phyloP scores from a whole-genome alignment of 2,113 vertebrate species.

The Dipodomys ordii region DNA sequence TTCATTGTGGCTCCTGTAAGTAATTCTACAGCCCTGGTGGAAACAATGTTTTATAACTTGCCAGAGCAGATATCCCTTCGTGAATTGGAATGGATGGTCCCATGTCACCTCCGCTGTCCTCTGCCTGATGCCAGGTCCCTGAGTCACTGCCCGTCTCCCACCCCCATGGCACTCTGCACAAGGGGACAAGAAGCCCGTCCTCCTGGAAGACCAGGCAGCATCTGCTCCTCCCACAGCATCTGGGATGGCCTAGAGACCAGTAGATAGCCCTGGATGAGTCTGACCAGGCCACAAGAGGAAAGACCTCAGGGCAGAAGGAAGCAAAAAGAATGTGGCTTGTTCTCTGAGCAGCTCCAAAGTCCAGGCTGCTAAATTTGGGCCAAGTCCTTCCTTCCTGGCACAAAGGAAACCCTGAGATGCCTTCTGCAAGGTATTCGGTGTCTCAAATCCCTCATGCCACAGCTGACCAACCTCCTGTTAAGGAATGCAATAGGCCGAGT shows the following conservation, averaged over 20 bases:
- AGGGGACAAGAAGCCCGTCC: background rate
- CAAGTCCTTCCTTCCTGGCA: background rate
- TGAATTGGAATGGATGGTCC: slow-evolving; percentile 62
- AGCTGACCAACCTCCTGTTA: no score
- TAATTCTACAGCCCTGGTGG: slow-evolving; percentile 64
- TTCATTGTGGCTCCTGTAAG: slow-evolving; percentile 75
- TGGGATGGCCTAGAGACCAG: background rate
- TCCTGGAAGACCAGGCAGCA: background rate
- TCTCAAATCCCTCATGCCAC: no score
- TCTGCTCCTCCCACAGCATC: background rate
- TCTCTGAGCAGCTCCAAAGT: background rate
- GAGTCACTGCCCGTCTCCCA: background rate
- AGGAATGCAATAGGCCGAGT: background rate
- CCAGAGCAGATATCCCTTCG: slow-evolving; percentile 69
- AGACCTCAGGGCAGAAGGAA: background rate
- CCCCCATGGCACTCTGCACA: accelerated
- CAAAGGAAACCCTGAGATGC: background rate
- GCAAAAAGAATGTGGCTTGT: background rate
- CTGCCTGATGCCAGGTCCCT: background rate
- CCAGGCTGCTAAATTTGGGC: background rate
- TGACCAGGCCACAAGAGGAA: background rate
- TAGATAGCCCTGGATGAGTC: background rate
- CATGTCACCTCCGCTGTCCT: slow-evolving; percentile 33
- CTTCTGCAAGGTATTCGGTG: background rate
- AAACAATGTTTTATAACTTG: slow-evolving; percentile 77